phyloP scores from a whole-genome alignment of 2,113 vertebrate species.

The Psilopogon haemacephalus region DNA sequence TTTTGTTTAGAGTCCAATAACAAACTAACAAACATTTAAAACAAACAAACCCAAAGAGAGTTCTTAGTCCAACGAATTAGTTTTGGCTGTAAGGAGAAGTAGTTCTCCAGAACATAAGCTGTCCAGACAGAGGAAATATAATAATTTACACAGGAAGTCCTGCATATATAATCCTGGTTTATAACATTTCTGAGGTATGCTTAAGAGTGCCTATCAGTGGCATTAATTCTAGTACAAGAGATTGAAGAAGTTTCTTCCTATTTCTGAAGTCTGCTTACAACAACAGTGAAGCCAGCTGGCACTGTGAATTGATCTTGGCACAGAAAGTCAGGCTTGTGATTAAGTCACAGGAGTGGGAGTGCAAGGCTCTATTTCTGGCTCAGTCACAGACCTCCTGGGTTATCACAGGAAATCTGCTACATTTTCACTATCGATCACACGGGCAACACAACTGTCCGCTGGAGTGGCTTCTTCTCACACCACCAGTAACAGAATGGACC shows the following conservation, averaged over 20 bases:
- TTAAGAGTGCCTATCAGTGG: background rate
- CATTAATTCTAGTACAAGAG: background rate
- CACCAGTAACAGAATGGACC: background rate
- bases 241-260: background rate
- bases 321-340: background rate
- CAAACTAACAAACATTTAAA: too few relatives aligned
- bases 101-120: background rate
- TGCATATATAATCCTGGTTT: background rate
- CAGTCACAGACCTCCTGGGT: background rate
- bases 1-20: background rate
- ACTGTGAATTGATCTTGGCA: background rate
- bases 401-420: background rate
- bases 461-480: background rate
- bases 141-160: background rate
- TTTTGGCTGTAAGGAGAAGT: background rate
- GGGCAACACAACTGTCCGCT: background rate
- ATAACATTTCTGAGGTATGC: background rate
- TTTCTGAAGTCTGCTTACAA: background rate
- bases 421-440: background rate
- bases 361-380: background rate
- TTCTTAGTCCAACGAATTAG: background rate
- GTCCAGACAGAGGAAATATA: background rate
- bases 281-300: background rate
- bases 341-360: background rate
- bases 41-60: background rate